Conservation (phyloP, 2,797 vertebrate genomes). For the Schizothorax lantsangensis region DNA sequence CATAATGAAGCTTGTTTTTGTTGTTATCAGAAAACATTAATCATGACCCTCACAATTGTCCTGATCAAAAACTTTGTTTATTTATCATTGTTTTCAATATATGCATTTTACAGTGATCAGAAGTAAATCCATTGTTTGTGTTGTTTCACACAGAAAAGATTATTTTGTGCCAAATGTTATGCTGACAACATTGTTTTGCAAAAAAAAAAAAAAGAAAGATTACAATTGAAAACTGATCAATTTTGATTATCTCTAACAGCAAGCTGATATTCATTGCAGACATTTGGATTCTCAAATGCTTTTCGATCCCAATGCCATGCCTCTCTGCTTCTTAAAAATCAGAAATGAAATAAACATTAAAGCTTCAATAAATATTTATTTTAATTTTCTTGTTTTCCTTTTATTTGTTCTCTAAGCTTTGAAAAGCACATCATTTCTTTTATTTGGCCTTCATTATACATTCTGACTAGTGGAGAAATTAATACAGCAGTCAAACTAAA, state of each 20-base stretch:
- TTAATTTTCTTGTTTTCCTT: neutral
- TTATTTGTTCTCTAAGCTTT: neutral
- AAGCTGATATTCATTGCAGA: neutral
- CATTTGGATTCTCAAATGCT: neutral
- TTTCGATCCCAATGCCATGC: no score
- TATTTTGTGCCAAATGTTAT: neutral
- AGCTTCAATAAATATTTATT: neutral
- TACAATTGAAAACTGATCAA: neutral
- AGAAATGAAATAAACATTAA: neutral
- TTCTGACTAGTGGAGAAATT: conserved; percentile 21
- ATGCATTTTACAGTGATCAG: neutral
- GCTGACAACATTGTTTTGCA: neutral
- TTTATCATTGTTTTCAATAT: neutral
- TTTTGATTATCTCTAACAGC: neutral
- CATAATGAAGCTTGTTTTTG: neutral
- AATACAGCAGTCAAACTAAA: conserved; percentile 27
- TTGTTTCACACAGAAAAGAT: neutral
- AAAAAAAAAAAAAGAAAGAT: neutral
- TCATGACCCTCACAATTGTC: neutral
- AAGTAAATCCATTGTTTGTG: neutral
- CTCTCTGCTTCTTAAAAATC: neutral
- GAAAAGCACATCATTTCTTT: neutral
- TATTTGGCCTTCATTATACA: conserved; percentile 39
- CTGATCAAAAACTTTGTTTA: neutral
- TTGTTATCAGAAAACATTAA: neutral